Percentiles rank a stretch among this genome's conserved stretches.
Evolutionary conservation across 2,888 invertebrate species (phyloP).

Genomic region (Drosophila fungiperda): DNA sequence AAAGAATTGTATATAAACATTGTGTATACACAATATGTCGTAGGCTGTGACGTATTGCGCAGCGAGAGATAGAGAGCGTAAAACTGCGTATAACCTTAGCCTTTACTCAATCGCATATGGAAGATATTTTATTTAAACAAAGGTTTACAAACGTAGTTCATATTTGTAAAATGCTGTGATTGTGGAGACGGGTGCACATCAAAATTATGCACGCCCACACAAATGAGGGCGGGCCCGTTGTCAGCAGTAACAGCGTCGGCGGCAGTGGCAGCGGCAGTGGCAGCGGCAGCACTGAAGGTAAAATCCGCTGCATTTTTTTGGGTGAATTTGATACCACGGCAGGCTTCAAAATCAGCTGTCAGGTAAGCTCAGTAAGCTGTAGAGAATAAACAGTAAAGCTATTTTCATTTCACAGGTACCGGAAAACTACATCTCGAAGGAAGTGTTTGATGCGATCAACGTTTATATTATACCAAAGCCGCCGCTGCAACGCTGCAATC

Average conservation of each 20-base stretch:
- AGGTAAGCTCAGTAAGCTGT: constrained; percentile 85
- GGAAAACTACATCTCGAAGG: constrained; percentile 95
- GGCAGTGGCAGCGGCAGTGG: too few species aligned
- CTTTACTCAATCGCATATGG: not conserved
- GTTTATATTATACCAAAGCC: constrained; percentile 98
- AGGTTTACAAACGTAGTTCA: not conserved
- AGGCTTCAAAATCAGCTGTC: constrained; percentile 94
- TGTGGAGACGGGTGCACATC: constrained; percentile 14
- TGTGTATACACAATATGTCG: not conserved
- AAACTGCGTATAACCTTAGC: not conserved
- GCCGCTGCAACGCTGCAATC: constrained; percentile 94
- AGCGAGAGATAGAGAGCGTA: not conserved
- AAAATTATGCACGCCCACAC: constrained; percentile 61
- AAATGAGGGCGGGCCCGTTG: constrained; percentile 42
- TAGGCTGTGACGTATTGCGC: not conserved
- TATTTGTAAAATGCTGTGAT: constrained; percentile 29
- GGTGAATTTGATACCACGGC: constrained; percentile 91
- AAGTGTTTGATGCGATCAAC: constrained; percentile 96
- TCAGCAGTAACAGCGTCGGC: constrained; percentile 87
- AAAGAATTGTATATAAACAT: not conserved
- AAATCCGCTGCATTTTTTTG: constrained; percentile 93
- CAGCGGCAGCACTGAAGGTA: constrained; percentile 89
- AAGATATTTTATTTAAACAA: not conserved
- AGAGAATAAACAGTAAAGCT: not conserved
- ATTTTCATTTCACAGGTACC: constrained; percentile 88